phyloP scores from a whole-genome alignment of 2,888 invertebrate species.

The Netelia melanura region DNA sequence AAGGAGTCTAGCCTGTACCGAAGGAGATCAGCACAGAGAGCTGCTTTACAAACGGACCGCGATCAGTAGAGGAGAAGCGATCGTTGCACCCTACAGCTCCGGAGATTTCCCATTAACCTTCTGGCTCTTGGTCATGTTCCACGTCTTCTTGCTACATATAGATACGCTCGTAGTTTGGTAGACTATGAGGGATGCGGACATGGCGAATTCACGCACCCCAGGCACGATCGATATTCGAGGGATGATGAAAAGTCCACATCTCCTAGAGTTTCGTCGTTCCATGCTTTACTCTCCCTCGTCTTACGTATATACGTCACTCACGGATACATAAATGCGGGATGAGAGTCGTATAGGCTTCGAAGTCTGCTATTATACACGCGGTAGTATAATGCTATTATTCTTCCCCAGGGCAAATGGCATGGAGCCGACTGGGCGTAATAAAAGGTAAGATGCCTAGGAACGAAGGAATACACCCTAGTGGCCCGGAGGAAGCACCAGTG shows the following conservation, averaged over 20 bases:
- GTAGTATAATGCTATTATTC: conserved; percentile 44
- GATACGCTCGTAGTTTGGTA: conserved; percentile 1
- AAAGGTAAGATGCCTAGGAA: conserved; percentile 48
- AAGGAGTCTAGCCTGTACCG: conserved; percentile 7
- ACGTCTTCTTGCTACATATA: conserved; percentile 20
- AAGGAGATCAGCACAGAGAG: conserved; percentile 28
- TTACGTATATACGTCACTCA: background rate
- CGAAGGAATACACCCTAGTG: background rate
- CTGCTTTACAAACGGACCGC: background rate
- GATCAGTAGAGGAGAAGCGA: conserved; percentile 4
- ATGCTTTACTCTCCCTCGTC: conserved; percentile 7
- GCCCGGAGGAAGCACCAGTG: background rate
- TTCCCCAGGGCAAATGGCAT: conserved; percentile 37
- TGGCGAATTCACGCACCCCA: conserved; percentile 34
- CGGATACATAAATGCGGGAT: background rate
- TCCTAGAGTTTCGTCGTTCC: conserved; percentile 17
- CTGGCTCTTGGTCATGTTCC: conserved; percentile 33
- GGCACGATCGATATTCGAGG: conserved; percentile 50
- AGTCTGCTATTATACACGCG: conserved; percentile 28
- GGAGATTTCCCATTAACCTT: conserved; percentile 50
- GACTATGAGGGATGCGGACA: background rate
- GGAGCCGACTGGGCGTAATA: conserved; percentile 55
- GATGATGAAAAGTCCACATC: conserved; percentile 43
- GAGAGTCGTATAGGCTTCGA: conserved; percentile 3
- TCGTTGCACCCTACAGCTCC: conserved; percentile 22